Base-by-base conservation (phyloP, 2,797 vertebrate genomes). In the Cyprinodon diabolis region DNA sequence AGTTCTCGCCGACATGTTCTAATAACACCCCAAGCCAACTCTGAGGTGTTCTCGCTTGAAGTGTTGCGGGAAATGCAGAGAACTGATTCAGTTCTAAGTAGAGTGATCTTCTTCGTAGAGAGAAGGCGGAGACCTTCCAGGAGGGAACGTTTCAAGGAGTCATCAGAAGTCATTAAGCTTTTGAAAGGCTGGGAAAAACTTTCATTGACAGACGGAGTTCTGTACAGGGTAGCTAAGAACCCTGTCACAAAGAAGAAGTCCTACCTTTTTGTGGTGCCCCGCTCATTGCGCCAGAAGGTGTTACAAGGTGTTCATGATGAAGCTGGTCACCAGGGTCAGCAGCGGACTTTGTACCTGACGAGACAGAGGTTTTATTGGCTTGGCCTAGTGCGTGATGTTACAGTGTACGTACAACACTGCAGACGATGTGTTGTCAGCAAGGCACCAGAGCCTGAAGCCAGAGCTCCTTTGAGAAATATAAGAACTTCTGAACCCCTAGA, bases 301-400 rank as follows among this genome's bases (percentile, higher is more conserved):
- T 5, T 69, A 15, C 14, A 35, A 11, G 47, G 66, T 11, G 66
- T 67, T 9, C 47, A 67, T 17, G 68, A 69, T 56, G 68, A 69
- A 12, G 68, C 52, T 4, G 52, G 68, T 0, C 68, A 69, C 12
- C 68, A 55, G 12, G 52, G 68, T 1, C 68, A 30, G 30, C 30
- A 30, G 30, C 30, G 30, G 30, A 30, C 30, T 30, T 30, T 30
- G 30, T 30, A 30, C 9, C 37, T 47, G 13, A 23, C 40, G 2
- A 48, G 47, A 48, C 47, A 48, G 11, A 48, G 47, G 47, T 48
- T 48, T 12, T 48, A 48, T 11, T 48, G 68, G 68, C 1, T 21
- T 11, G 68, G 40, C 4, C 2, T 55, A 15, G 6, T 0, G 0
- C 4, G 7, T 5, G 52, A 45, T 57, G 68, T 70, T 3, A 19